Evolutionary conservation across 2,888 invertebrate genomes (phyloP), one percentile per base, ranked within the genome.

Genomic region (Catocala nupta): DNA sequence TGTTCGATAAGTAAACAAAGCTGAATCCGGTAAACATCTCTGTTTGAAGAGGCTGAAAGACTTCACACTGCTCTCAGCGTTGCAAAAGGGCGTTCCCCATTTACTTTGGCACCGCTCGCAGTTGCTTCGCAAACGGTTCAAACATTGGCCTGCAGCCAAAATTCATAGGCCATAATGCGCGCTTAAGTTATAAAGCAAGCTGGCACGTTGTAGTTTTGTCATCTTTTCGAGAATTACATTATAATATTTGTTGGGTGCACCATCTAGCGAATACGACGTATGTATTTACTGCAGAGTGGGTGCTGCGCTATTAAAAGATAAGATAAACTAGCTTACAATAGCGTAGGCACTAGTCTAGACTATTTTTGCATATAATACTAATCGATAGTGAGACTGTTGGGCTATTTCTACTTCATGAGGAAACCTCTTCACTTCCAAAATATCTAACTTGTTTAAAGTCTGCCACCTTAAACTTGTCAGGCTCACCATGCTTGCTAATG

Each of bases 71-170:
- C 72, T 81, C 72, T 78, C 77, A 68, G 80, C 73, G 82, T 84
- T 83, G 84, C 83, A 84, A 85, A 85, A 85, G 82, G 81, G 86
- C 86, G 85, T 85, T 83, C 83, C 81, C 81, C 77, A 82, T 87
- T 86, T 85, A 81, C 84, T 85, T 85, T 82, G 80, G 81, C 83
- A 80, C 78, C 70, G 82, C 79, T 82, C 81, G 77, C 79, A 77
- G 81, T 82, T 81, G 81, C 78, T 77, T 80, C 70, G 79, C 83
- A 77, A 85, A 85, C 81, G 79, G 81, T 83, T 85, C 81, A 84
- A 85, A 85, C 75, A 84, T 85, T 89, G 89, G 89, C 84, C 76
- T 65, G 56, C 70, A 72, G 85, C 89, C 89, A 89, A 78, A 77
- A 81, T 79, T 68, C 78, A 78, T 77, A 73, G 75, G 67, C 81